These are phyloP conservation scores for Papilio elwesi DNA, from an alignment of 2,888 invertebrate genomes.

Conservation along the genomic window DNA sequence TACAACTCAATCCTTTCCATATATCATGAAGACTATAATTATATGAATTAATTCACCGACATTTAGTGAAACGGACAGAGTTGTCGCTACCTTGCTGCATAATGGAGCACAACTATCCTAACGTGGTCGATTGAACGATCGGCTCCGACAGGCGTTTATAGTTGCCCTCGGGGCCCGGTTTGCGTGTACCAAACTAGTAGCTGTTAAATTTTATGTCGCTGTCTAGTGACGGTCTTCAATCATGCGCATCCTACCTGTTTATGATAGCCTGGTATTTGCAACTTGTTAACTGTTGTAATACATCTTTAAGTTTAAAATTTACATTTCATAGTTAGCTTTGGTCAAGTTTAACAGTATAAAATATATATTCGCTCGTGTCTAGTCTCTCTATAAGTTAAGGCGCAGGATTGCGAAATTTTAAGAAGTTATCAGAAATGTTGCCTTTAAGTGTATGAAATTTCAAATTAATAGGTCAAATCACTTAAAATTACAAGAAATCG, in stretches of 20 bases:
- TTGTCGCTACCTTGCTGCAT: slow-evolving; percentile 40
- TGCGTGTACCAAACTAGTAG: slow-evolving; percentile 28
- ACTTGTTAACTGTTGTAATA: slow-evolving; percentile 15
- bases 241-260: slow-evolving; percentile 22
- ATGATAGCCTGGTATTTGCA: slow-evolving; percentile 33
- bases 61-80: slow-evolving; percentile 23
- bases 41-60: slow-evolving; percentile 34
- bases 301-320: not conserved
- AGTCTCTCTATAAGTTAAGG: no score
- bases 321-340: no score
- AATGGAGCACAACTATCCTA: slow-evolving; percentile 40
- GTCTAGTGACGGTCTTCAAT: slow-evolving; percentile 31
- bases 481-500: no score
- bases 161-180: slow-evolving; percentile 36
- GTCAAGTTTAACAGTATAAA: no score
- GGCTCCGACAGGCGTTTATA: slow-evolving; percentile 33
- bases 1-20: not conserved
- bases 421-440: no score
- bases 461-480: no score
- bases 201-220: slow-evolving; percentile 38
- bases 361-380: no score
- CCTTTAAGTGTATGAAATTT: no score
- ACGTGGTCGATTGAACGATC: slow-evolving; percentile 36
- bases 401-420: no score
- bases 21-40: slow-evolving; percentile 29